Percentiles rank a stretch among this genome's conserved stretches.
These are phyloP conservation scores for Pygocentrus nattereri DNA, from an alignment of 2,797 vertebrate genomes.

Conservation along the genomic window DNA sequence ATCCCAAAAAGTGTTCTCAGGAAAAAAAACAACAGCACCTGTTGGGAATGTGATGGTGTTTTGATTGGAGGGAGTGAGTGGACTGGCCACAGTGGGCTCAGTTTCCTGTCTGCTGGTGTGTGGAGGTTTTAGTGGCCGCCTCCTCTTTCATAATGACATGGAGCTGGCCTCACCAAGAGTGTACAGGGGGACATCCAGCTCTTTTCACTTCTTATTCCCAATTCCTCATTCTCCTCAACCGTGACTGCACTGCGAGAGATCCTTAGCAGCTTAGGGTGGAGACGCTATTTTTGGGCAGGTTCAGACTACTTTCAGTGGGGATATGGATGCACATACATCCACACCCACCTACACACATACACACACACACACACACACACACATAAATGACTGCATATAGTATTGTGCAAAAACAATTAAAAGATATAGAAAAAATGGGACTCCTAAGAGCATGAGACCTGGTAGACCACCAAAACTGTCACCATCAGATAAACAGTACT, in stretches of 20 bases:
- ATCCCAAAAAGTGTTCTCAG: slow-evolving; percentile 44
- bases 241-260: slow-evolving; percentile 66
- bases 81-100: slow-evolving; percentile 63
- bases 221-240: slow-evolving; percentile 83
- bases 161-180: slow-evolving; percentile 66
- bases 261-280: slow-evolving; percentile 63
- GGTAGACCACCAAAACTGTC: too few species aligned
- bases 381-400: slow-evolving; percentile 52
- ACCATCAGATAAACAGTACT: too few species aligned
- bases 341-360: slow-evolving; percentile 3
- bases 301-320: slow-evolving; percentile 8
- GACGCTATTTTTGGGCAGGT: slow-evolving; percentile 71
- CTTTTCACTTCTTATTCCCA: slow-evolving; percentile 87
- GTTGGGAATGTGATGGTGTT: slow-evolving; percentile 54
- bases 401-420: too few species aligned
- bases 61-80: slow-evolving; percentile 59
- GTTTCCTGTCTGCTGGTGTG: slow-evolving; percentile 74
- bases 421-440: too few species aligned
- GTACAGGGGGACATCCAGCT: slow-evolving; percentile 75
- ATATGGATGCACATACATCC: slow-evolving; percentile 17
- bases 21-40: slow-evolving; percentile 44
- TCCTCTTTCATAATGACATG: slow-evolving; percentile 83
- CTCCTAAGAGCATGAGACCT: too few species aligned
- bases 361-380: slow-evolving; percentile 33
- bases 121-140: slow-evolving; percentile 79